These are phyloP conservation scores for Falco naumanni DNA, from an alignment of 2,797 vertebrate species.

Conservation along the genomic window DNA sequence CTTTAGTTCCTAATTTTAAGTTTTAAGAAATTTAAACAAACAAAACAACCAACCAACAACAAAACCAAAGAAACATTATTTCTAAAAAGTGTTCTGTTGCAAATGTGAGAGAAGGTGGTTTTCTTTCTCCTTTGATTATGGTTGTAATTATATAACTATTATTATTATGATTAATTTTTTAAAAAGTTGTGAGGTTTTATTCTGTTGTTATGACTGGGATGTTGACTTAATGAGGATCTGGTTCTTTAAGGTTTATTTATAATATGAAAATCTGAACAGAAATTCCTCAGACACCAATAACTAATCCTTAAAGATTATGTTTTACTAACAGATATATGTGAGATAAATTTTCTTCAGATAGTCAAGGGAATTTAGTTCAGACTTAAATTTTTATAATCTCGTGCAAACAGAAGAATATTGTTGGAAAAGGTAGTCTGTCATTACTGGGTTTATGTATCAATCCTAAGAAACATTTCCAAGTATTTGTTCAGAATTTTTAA, in stretches of 20 bases:
- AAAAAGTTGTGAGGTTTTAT: not conserved
- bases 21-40: not conserved
- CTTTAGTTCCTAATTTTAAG: not conserved
- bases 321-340: not conserved
- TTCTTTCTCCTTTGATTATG: not conserved
- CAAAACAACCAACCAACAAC: not conserved
- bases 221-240: not conserved
- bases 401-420: not conserved
- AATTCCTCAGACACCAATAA: not conserved
- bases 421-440: not conserved
- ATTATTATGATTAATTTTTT: not conserved
- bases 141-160: not conserved
- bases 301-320: not conserved
- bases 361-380: not conserved
- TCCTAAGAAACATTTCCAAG: not conserved
- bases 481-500: not conserved
- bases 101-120: not conserved
- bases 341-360: not conserved
- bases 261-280: not conserved
- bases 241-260: not conserved
- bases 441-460: not conserved
- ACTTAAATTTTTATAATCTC: not conserved
- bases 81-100: not conserved
- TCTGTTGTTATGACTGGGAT: not conserved
- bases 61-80: not conserved